A percentile compares a stretch with the other conserved stretches of the same genome.
Conservation (phyloP, 1,140 invertebrate genomes). For the Sitobion miscanthi region DNA sequence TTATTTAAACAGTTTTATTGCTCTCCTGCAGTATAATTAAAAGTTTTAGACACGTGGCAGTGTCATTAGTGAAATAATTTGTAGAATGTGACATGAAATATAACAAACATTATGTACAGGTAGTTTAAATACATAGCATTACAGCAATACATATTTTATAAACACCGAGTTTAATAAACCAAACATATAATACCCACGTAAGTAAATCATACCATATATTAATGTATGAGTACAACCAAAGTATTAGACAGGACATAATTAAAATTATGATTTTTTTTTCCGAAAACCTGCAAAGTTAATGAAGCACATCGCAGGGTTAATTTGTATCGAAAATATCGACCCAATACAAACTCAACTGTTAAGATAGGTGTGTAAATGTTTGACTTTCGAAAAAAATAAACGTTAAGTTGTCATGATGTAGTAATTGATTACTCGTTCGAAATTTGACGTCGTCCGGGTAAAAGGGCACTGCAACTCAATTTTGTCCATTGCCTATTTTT, state of each 20-base stretch:
- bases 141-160: not conserved
- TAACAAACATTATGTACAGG: not conserved
- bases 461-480: not conserved
- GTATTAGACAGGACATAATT: not conserved
- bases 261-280: not conserved
- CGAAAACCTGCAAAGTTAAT: not conserved
- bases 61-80: slow-evolving; percentile 31
- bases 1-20: slow-evolving; percentile 29
- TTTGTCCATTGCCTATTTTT: not conserved
- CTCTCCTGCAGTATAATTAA: not conserved
- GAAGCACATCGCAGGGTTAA: not conserved
- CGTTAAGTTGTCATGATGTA: not conserved
- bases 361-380: not conserved
- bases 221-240: not conserved
- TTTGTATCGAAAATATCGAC: not conserved
- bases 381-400: not conserved
- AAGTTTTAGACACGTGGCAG: not conserved
- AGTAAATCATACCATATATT: not conserved
- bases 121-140: not conserved
- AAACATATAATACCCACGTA: not conserved
- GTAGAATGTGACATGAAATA: not conserved
- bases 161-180: not conserved
- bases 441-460: not conserved
- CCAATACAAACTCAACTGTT: not conserved
- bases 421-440: not conserved